Conservation (phyloP, 2,113 vertebrate species). For the Plectropomus leopardus region DNA sequence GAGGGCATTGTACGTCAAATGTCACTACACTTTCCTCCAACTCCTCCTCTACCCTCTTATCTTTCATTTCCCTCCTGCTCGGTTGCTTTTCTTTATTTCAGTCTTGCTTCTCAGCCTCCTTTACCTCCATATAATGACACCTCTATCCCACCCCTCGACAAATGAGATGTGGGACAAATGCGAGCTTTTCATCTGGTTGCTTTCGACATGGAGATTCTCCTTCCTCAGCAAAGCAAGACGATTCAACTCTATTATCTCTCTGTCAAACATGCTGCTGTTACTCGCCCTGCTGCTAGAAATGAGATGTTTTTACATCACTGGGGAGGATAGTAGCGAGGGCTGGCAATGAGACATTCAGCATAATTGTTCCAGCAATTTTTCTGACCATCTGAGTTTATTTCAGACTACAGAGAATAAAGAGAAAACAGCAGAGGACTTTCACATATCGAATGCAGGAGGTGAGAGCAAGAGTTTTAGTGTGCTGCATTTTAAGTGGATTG, state of each 20-base stretch:
- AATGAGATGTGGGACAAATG: slow-evolving; percentile 49
- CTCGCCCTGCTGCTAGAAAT: slow-evolving; percentile 25
- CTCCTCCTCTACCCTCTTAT: slow-evolving; percentile 6
- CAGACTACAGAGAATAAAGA: slow-evolving; percentile 10
- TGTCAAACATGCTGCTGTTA: slow-evolving; percentile 37
- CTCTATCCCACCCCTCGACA: background rate
- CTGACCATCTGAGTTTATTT: slow-evolving; percentile 20
- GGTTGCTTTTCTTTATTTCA: slow-evolving; percentile 13
- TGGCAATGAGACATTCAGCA: slow-evolving; percentile 9
- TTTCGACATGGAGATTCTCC: slow-evolving; percentile 46
- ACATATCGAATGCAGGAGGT: background rate
- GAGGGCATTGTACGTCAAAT: slow-evolving; percentile 27
- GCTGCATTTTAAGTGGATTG: slow-evolving; percentile 26
- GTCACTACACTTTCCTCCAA: slow-evolving; percentile 19
- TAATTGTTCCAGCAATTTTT: slow-evolving; percentile 33
- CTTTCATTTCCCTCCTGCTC: slow-evolving; percentile 20
- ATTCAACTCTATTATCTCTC: slow-evolving; percentile 59
- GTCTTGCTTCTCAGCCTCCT: slow-evolving; percentile 9
- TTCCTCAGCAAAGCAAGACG: slow-evolving; percentile 40
- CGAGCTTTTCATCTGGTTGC: slow-evolving; percentile 36
- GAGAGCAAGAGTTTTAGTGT: slow-evolving; percentile 5
- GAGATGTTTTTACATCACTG: slow-evolving; percentile 36
- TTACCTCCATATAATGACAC: background rate
- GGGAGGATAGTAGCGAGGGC: slow-evolving; percentile 7
- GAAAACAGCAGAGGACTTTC: slow-evolving; percentile 17